A percentile compares a stretch with the other conserved stretches of the same genome.
These are phyloP conservation scores for Halisarca cf. caerulea DNA, from an alignment of 37 sponge, comb jelly and placozoan species.

Conservation along the genomic window DNA sequence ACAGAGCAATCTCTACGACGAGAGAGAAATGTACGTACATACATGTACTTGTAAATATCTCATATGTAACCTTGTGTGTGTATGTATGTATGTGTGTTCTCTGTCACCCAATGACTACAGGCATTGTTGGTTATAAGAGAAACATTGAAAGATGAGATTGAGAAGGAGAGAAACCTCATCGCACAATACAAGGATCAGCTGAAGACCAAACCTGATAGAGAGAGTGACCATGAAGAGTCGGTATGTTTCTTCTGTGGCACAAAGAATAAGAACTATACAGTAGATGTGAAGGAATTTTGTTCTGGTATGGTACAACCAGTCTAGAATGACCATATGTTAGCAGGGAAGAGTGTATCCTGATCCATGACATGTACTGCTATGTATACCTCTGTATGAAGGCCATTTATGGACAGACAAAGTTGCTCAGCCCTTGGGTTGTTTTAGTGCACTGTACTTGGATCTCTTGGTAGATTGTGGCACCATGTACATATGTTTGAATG, in stretches of 20 bases:
- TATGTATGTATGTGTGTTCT: not conserved
- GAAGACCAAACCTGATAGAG: too few species aligned
- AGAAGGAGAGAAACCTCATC: not conserved
- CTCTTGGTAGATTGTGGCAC: too few species aligned
- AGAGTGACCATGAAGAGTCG: constrained; percentile 7
- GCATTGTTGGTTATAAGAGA: constrained; percentile 7
- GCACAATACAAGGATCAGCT: constrained; percentile 12
- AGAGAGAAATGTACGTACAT: constrained; percentile 7
- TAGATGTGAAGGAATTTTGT: not conserved
- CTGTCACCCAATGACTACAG: not conserved
- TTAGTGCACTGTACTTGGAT: too few species aligned
- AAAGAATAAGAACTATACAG: too few species aligned
- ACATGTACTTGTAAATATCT: not conserved
- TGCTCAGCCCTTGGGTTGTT: too few species aligned
- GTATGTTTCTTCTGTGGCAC: not conserved
- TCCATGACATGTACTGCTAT: too few species aligned
- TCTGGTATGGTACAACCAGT: too few species aligned
- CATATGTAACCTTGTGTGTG: not conserved
- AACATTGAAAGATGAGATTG: constrained; percentile 12
- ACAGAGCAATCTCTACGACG: not conserved
- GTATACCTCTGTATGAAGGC: too few species aligned
- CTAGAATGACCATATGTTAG: too few species aligned
- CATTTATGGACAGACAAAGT: too few species aligned
- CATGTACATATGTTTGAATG: too few species aligned
- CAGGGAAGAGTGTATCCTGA: too few species aligned